Evolutionary conservation across 2,888 invertebrate species (phyloP), one percentile per base, ranked within the genome.

Genomic region (Erebia aethiops): DNA sequence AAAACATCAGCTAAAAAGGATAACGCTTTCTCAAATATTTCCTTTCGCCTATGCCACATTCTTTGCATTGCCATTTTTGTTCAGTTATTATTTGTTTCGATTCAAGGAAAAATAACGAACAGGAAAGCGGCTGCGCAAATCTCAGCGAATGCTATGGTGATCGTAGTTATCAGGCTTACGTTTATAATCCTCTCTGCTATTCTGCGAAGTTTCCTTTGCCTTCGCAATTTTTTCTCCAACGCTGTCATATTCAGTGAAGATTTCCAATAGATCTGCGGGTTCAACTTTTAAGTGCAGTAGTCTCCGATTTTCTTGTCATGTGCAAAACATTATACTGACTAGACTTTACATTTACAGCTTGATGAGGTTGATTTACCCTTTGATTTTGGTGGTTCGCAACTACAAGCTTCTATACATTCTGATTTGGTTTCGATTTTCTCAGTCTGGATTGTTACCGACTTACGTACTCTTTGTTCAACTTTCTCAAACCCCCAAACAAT

Each of bases 101-200:
- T 11, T 76, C 77, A 88, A 0, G 88, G 69, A 35, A 89, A 64
- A 57, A 91, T 68, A 54, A 91, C 61, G 62, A 89, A 26, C 52
- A 89, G 52, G 1, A 87, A 85, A 72, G 89, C 51, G 1, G 87
- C 85, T 72, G 90, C 72, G 52, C 84, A 78, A 56, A 90, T 86
- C 78, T 91, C 90, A 61, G 84, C 84, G 71, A 87, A 84, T 1
- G 90, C 87, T 52, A 90, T 77, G 11, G 88, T 83, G 58, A 90
- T 81, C 0, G 89, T 88, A 1, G 85, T 81, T 2, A 89, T 71
- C 9, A 92, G 74, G 69, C 86, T 85, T 11, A 80, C 80, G 72
- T 86, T 85, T 63, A 90, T 77, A 14, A 87, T 60, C 71, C 80
- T 84, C 75, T 89, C 87, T 11, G 84, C 77, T 52, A 89, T 74